Evolutionary conservation across 1,140 invertebrate genomes (phyloP), one percentile per base, ranked within the genome.

Genomic region (Zelostemma sp.): DNA sequence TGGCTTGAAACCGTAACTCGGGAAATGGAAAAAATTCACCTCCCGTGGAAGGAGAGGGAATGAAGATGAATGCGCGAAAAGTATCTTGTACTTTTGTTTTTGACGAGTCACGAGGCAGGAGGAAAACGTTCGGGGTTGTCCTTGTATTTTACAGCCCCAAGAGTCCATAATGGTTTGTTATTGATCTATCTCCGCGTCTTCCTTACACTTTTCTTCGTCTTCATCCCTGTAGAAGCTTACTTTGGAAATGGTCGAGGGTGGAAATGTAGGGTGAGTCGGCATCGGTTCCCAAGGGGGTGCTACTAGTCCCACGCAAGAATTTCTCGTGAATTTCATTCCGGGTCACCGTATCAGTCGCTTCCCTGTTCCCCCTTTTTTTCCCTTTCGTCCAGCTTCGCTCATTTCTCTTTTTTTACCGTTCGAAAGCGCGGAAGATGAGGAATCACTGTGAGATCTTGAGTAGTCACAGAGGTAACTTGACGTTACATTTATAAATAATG

Each of bases 121-220:
- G 28, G 43, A 28, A 55, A 62, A 57, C n/a, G 54, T 47, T 33
- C 6, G 28, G 35, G 50, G 40, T 64, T 56, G 51, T 69, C 54
- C 21, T 18, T 18, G 43, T 49, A 63, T 62, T 71, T 66, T 58
- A 66, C 58, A 62, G 68, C 71, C 73, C 69, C 67, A 53, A 74
- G 77, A 76, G 73, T 77, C 75, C 72, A 77, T 81, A 82, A 83
- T 82, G 78, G 79, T 80, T 83, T 78, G 77, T 69, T 69, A 69
- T 67, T 69, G 63, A 73, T 69, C 67, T 65, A 70, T 65, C 63
- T 65, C 41, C 21, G 59, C 56, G 59, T 70, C 67, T 60, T 70
- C 63, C 64, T 68, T 68, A 68, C 69, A 54, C 65, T 72, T 64
- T 74, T 68, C 59, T 61, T 68, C 46, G 38, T 61, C 41, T 35